Base-by-base conservation (phyloP, 2,113 vertebrate genomes). In the Bambusicola thoracicus region DNA sequence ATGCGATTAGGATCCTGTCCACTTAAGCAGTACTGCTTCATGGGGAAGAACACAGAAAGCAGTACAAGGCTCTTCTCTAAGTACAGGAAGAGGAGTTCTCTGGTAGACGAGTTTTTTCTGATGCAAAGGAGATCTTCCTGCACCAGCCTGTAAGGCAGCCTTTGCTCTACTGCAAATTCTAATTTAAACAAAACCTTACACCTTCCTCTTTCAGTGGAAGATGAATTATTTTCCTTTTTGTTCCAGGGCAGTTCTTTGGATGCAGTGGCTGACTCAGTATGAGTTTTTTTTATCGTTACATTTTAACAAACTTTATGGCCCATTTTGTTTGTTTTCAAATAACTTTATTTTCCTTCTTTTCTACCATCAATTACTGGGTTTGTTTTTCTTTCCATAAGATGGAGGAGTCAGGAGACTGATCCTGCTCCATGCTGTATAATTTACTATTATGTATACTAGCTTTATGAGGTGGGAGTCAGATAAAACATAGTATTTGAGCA, bases 241-340 rank as follows among this genome's bases (percentile, higher is more conserved):
- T 74, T 94, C 13, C 92, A 78, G 82, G 84, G 92, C 91, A 94
- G 89, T 41, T 85, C 89, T 88, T 95, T 12, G 69, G 93, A 66
- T 58, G 67, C 5, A 48, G 80, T 68, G 24, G 46, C 44, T 81
- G 95, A 44, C 34, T 81, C 87, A 83, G 84, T 74, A 83, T 48
- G 81, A 94, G 74, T 51, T 85, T 74, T 91, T 92, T 93, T 96
- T 96, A 97, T 94, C 95, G 97, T 96, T 98, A 93, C 44, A 41
- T 97, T 98, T 98, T 97, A 97, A 97, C 96, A 97, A 98, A 98
- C 97, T 98, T 98, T 98, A 98, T 98, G 93, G 97, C 97, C 96
- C 97, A 95, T 98, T 97, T 97, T 97, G 96, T 97, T 97, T 97
- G 96, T 97, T 98, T 96, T 89, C 96, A 95, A 97, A 98, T 97